Conservation (phyloP, 1,140 invertebrate genomes). For the Bombus turneri region DNA sequence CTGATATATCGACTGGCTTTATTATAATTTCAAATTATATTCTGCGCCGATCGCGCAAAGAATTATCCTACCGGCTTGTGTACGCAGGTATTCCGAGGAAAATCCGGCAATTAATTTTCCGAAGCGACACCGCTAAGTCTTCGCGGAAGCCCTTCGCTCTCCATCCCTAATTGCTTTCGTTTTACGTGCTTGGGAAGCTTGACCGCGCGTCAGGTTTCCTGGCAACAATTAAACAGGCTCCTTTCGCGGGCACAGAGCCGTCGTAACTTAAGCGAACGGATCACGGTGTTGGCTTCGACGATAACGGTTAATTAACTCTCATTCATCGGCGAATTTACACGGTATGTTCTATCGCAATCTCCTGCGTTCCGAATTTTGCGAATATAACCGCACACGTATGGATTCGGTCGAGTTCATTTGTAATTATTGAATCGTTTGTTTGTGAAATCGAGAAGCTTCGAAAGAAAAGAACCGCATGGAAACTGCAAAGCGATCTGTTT, state of each 20-base stretch:
- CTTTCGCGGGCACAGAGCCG: neutral
- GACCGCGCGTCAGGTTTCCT: neutral
- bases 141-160: constrained; percentile 30
- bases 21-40: neutral
- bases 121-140: constrained; percentile 31
- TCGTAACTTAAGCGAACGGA: constrained; percentile 15
- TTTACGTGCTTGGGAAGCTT: constrained; percentile 15
- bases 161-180: constrained; percentile 43
- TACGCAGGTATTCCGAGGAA: neutral
- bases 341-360: constrained; percentile 2
- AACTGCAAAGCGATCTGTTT: neutral
- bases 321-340: constrained; percentile 22
- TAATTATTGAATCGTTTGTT: neutral
- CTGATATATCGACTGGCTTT: neutral
- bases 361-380: neutral
- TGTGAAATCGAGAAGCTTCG: neutral
- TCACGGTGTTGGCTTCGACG: neutral
- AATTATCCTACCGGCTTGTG: neutral
- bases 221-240: constrained; percentile 20
- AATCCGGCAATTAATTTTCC: constrained; percentile 42
- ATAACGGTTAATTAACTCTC: constrained; percentile 60
- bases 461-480: neutral
- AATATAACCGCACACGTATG: neutral
- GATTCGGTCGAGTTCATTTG: neutral
- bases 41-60: neutral